Percentiles rank a stretch among this genome's conserved stretches.
Conservation (phyloP, 2,797 vertebrate genomes). For the Phalanger gymnotis region DNA sequence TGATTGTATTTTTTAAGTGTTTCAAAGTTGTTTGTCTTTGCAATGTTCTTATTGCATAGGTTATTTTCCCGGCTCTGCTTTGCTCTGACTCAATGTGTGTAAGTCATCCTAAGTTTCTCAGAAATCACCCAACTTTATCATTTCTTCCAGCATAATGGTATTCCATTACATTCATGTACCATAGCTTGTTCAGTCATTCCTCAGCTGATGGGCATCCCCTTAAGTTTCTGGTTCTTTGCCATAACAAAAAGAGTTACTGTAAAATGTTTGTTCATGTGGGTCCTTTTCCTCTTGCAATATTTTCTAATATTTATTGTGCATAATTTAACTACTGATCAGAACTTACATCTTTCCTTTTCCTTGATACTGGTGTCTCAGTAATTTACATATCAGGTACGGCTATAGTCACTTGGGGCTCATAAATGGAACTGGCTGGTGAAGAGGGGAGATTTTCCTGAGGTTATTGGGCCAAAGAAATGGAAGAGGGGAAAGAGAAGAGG, state of each 20-base stretch:
- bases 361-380: neutral
- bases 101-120: neutral
- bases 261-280: neutral
- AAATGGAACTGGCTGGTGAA: neutral
- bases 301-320: neutral
- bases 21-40: neutral
- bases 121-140: neutral
- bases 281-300: neutral
- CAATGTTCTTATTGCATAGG: neutral
- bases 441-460: neutral
- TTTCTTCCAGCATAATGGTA: neutral
- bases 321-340: neutral
- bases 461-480: neutral
- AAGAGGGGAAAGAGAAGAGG: neutral
- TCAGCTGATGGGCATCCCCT: neutral
- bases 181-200: neutral
- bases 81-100: neutral
- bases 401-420: neutral
- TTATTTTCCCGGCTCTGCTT: neutral
- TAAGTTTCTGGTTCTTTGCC: neutral
- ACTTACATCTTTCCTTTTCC: neutral
- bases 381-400: neutral
- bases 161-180: neutral
- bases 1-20: neutral
- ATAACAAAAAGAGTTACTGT: neutral